Base-by-base conservation (phyloP, 2,888 invertebrate genomes). In the Erannis defoliaria region DNA sequence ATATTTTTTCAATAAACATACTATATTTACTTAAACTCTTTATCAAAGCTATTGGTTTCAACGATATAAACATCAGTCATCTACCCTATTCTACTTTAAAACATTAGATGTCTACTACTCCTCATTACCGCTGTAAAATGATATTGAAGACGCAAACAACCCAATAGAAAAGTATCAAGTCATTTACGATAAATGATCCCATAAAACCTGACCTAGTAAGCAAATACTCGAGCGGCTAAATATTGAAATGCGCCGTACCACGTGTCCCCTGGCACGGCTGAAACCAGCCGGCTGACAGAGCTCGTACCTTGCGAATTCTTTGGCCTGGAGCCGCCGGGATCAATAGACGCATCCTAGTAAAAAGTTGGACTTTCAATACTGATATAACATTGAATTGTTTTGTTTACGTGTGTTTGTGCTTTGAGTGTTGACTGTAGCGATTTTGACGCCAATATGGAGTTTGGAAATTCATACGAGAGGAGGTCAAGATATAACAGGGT, bases 401-500 rank as follows among this genome's bases (percentile, higher is more conserved):
- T 0, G 21, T 18, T 42, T 21, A 6, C n/a, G 31, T 46, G 31
- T 31, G n/a, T n/a, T n/a, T 45, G 46, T 46, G 31, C 9, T 33
- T 21, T 18, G 37, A 37, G 29, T 42, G 40, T 49, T 29, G 58
- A 66, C 4, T 19, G 19, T 1, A 31, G 8, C 1, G 9, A 2
- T 54, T 56, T 45, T 68, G 58, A 50, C 66, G 67, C 35, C 35
- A 35, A 62, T 59, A 93, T 93, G 93, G 94, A 94, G 68, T 94
- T 94, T 68, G 94, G 95, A 4, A 93, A 88, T 70, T 84, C 91
- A 48, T 82, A 93, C 68, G 94, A 94, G 76, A 85, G 94, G 73
- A 84, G 95, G 56, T 94, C 94, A 61, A 85, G 94, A 81, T 95
- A 95, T 74, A 95, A 95, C 74, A 85, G 94, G 89, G 94, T 94